Base-by-base conservation (phyloP, 1,140 invertebrate species). In the Trichonephila clavipes region DNA sequence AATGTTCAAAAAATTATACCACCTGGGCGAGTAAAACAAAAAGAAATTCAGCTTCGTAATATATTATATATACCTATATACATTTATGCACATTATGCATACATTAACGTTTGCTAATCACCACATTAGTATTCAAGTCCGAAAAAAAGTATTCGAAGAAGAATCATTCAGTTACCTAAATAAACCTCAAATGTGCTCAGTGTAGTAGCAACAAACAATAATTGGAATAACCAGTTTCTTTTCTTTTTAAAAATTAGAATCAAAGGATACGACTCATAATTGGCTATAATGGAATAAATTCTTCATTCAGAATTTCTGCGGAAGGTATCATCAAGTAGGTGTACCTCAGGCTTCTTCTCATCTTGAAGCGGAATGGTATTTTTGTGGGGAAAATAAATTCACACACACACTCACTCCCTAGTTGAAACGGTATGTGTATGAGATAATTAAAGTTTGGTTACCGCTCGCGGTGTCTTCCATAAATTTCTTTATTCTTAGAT, bases 211-310 rank as follows among this genome's bases (percentile, higher is more conserved):
- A 66, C n/a, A 62, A 34, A 64, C 34, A 64, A 21, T 88, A 40
- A 40, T 40, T 62, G 61, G 61, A 62, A 64, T 62, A 88, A n/a
- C 61, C 34, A 85, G 82, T 85, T 85, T 51, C 51, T 51, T 51
- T 51, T 51, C 51, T 51, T 51, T 51, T 40, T 24, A 28, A 77
- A 77, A 89, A 89, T 89, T 24, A 90, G 89, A 81, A 81, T n/a
- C 59, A 90, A 82, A 90, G 59, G 28, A 90, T 90, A 90, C 19
- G 51, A 59, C 89, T 82, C 72, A 14, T 90, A 90, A 90, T 82
- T 90, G 89, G 44, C 19, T 44, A 69, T 69, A 89, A 89, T 72
- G 64, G 88, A 90, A 90, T 81, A 28, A 82, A 90, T 72, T 89
- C 88, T 59, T 81, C 34, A 61, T 69, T 83, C 87, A 59, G n/a